Percentiles rank a stretch among this genome's conserved stretches.
Conservation (phyloP, 2,888 invertebrate genomes). For the Caenorhabditis sp. region DNA sequence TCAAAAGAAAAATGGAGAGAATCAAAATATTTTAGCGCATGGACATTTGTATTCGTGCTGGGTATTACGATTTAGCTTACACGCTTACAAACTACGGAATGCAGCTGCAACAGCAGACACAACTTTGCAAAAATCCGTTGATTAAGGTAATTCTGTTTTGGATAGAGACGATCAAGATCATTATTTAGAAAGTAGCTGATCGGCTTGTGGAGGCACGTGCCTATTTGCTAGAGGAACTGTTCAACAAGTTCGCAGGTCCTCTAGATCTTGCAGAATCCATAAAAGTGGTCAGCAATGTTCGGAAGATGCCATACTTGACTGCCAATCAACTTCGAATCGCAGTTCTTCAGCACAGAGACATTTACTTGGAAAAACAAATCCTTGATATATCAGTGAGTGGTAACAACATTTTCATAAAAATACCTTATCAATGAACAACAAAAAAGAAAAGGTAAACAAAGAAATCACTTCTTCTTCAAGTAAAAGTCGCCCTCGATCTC, state of each 20-base stretch:
- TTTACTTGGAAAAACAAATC: slow-evolving; percentile 81
- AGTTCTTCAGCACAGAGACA: slow-evolving; percentile 81
- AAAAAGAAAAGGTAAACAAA: background rate
- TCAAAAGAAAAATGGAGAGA: background rate
- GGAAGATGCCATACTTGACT: slow-evolving; percentile 81
- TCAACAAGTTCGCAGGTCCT: slow-evolving; percentile 82
- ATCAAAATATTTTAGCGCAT: slow-evolving; percentile 72
- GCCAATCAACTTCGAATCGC: slow-evolving; percentile 80
- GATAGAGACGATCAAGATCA: background rate
- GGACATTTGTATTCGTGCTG: slow-evolving; percentile 81
- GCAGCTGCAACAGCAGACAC: slow-evolving; percentile 70
- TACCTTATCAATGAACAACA: slow-evolving; percentile 3
- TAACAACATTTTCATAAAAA: slow-evolving; percentile 16
- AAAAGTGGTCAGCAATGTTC: slow-evolving; percentile 81
- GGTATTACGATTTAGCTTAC: slow-evolving; percentile 81
- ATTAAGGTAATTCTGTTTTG: slow-evolving; percentile 38
- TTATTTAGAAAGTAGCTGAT: slow-evolving; percentile 75
- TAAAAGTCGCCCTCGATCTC: slow-evolving; percentile 58
- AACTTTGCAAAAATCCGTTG: slow-evolving; percentile 65
- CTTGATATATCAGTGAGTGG: slow-evolving; percentile 74
- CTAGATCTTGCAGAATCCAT: slow-evolving; percentile 80
- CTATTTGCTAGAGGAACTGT: slow-evolving; percentile 80
- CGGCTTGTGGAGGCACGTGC: slow-evolving; percentile 79
- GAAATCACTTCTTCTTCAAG: slow-evolving; percentile 24
- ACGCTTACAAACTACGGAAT: slow-evolving; percentile 81